Conservation (phyloP, 2,888 invertebrate genomes). For the Malthinus seriepunctatus region DNA sequence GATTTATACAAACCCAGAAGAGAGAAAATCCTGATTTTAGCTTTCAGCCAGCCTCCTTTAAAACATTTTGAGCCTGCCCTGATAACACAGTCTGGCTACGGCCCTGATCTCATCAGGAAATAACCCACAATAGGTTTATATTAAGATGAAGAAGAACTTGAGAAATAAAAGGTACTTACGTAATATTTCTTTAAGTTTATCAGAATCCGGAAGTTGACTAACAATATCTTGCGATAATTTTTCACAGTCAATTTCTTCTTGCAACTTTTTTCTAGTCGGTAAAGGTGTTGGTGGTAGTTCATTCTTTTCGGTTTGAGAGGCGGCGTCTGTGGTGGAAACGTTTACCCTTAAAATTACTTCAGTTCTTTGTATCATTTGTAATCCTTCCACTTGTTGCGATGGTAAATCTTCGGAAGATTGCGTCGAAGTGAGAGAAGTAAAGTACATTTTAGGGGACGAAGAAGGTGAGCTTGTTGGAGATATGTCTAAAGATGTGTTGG, state of each 20-base stretch:
- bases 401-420: conserved; percentile 49
- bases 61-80: too few relatives aligned
- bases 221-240: conserved; percentile 67
- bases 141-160: too few relatives aligned
- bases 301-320: conserved; percentile 54
- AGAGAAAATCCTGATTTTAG: too few relatives aligned
- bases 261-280: conserved; percentile 62
- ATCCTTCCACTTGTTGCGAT: conserved; percentile 53
- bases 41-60: too few relatives aligned
- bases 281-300: conserved; percentile 54
- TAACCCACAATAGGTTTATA: too few relatives aligned
- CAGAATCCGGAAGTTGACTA: conserved; percentile 64
- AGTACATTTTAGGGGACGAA: conserved; percentile 34
- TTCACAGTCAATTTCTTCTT: conserved; percentile 81
- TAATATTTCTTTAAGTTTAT: conserved; percentile 69
- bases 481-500: conserved; percentile 36
- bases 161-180: conserved; percentile 50
- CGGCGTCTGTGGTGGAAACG: conserved; percentile 63
- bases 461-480: conserved; percentile 36
- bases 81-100: too few relatives aligned
- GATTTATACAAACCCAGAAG: too few relatives aligned
- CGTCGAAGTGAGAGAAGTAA: conserved; percentile 36
- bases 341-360: conserved; percentile 66
- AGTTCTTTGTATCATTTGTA: conserved; percentile 65
- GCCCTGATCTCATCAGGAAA: too few relatives aligned